Evolutionary conservation across 2,888 invertebrate genomes (phyloP).

Genomic region (Azorinus chamasolen): DNA sequence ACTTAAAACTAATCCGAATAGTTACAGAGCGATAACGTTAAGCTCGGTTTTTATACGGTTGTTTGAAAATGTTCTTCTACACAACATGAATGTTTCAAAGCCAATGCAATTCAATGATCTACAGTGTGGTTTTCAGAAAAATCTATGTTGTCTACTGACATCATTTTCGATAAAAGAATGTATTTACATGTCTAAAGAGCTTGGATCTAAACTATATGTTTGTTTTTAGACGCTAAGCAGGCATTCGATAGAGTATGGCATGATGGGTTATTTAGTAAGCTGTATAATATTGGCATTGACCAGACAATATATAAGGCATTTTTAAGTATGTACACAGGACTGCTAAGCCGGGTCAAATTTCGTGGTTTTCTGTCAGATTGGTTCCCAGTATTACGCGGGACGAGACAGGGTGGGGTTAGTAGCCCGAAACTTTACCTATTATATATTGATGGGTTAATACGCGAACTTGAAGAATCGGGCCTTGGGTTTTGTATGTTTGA

Average conservation of each 20-base stretch:
- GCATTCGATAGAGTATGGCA: conserved; percentile 31
- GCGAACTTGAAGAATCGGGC: background rate
- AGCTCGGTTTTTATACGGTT: too few species aligned
- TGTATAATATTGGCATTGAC: background rate
- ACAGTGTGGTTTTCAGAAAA: too few species aligned
- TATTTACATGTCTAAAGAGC: too few species aligned
- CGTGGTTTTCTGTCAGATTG: conserved; percentile 7
- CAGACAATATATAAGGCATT: background rate
- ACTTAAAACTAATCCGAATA: too few species aligned
- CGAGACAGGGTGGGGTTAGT: conserved; percentile 24
- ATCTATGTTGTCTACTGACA: too few species aligned
- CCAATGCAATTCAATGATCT: too few species aligned
- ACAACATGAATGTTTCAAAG: too few species aligned
- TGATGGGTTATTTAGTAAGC: conserved; percentile 10
- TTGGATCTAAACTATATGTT: background rate
- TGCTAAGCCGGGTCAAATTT: conserved; percentile 5
- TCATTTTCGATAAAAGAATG: too few species aligned
- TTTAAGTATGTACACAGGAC: background rate
- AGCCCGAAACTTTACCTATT: conserved; percentile 21
- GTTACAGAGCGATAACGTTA: too few species aligned
- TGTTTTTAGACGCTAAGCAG: conserved; percentile 23
- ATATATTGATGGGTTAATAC: conserved; percentile 11
- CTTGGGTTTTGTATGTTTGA: conserved; percentile 12
- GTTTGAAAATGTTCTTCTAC: too few species aligned
- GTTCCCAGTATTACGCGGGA: conserved; percentile 19